A percentile compares a stretch with the other conserved stretches of the same genome.
Conservation (phyloP, 2,113 vertebrate genomes). For the Oreotrochilus melanogaster region DNA sequence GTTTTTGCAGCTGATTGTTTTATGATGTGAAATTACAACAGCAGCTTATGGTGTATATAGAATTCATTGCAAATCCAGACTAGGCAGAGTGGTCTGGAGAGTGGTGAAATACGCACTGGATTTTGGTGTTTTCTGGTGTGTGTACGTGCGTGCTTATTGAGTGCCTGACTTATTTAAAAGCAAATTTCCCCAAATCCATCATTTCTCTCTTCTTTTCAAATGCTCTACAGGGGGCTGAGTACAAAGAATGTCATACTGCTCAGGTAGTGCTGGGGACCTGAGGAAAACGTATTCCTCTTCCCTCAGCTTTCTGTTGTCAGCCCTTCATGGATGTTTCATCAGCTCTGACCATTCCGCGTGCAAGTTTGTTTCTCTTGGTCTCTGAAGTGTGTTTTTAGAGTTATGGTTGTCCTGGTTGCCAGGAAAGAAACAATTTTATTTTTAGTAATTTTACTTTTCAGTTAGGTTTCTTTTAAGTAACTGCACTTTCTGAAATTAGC, state of each 20-base stretch:
- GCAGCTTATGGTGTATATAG: neutral
- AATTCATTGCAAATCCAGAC: neutral
- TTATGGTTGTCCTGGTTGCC: neutral
- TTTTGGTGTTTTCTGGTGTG: neutral
- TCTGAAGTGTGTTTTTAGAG: neutral
- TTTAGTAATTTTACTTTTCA: too few relatives aligned
- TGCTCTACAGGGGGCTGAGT: neutral
- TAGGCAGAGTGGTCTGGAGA: neutral
- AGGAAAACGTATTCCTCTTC: neutral
- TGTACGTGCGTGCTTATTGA: neutral
- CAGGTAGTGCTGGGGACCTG: neutral
- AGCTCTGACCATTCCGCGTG: neutral
- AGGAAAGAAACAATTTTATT: too few relatives aligned
- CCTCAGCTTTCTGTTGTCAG: neutral
- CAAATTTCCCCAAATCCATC: neutral
- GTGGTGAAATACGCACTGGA: neutral
- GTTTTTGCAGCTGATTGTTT: neutral
- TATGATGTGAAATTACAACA: neutral
- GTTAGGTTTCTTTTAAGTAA: too few relatives aligned
- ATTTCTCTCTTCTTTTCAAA: neutral
- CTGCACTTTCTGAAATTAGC: too few relatives aligned
- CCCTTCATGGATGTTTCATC: neutral
- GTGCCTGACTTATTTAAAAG: neutral
- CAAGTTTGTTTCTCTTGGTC: neutral
- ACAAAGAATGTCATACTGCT: rapidly evolving